Percentiles rank a stretch among this genome's conserved stretches.
phyloP scores from a whole-genome alignment of 2,888 invertebrate species.

The Notodonta dromedarius region DNA sequence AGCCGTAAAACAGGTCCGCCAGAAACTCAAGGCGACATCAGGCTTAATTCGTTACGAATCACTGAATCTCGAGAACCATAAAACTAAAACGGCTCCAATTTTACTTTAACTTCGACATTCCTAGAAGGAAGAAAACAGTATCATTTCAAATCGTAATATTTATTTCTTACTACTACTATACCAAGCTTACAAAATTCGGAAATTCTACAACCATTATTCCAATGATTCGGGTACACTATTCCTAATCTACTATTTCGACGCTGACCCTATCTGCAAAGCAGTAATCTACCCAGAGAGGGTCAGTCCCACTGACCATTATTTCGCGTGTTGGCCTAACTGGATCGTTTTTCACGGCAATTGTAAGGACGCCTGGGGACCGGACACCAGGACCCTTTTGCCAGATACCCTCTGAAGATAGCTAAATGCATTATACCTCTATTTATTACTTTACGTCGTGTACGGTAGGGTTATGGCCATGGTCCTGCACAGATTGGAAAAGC shows the following conservation, averaged over 20 bases:
- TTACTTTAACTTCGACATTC: background rate
- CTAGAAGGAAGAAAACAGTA: background rate
- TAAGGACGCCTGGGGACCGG: conserved; percentile 30
- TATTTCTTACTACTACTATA: background rate
- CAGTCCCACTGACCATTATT: conserved; percentile 33
- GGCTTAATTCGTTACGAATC: conserved; percentile 43
- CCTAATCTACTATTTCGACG: conserved; percentile 28
- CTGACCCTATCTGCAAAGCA: conserved; percentile 22
- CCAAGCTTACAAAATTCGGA: background rate
- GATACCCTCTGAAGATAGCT: conserved; percentile 43
- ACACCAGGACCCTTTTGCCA: conserved; percentile 39
- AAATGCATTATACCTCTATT: conserved; percentile 48
- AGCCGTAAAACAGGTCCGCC: conserved; percentile 39
- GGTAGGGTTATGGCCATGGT: conserved; percentile 26
- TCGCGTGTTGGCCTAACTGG: conserved; percentile 32
- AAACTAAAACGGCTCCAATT: conserved; percentile 12
- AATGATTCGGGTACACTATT: background rate
- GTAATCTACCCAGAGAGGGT: conserved; percentile 29
- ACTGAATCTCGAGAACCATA: conserved; percentile 42
- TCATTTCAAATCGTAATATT: background rate
- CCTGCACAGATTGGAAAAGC: conserved; percentile 18
- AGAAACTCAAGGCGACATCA: conserved; percentile 34
- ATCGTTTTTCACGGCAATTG: conserved; percentile 43
- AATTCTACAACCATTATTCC: background rate
- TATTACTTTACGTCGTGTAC: conserved; percentile 36